Base-by-base conservation (phyloP, 2,113 vertebrate genomes). In the Microtus pennsylvanicus region DNA sequence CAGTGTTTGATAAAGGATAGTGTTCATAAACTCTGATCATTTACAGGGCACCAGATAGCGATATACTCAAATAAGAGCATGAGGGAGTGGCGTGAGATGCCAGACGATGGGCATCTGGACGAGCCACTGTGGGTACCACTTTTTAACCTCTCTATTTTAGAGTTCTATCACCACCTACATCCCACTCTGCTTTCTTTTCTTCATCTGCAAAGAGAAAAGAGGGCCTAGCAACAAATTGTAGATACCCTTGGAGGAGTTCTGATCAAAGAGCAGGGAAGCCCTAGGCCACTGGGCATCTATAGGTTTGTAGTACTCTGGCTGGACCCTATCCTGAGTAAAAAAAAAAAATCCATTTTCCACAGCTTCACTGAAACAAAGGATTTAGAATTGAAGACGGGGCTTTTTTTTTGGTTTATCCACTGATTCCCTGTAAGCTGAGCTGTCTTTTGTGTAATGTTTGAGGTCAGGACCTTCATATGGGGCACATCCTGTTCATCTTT, bases 341-440 rank as follows among this genome's bases (percentile, higher is more conserved):
- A 55, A 55, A 55, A 65, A 67, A 80, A 80, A 42, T n/a, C 86
- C n/a, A 67, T 80, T 94, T 96, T 89, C 81, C 77, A 47, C 77
- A 61, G 12, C 35, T 82, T n/a, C 72, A 75, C 47, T 65, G 70
- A 93, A 94, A 87, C 1, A 70, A 42, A 76, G 17, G 47, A 86
- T 33, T 93, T 38, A 58, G 22, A 35, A 90, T 22, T 89, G 24
- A 94, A 72, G 33, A 52, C 2, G 1, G n/a, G 77, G 24, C 38
- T 63, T 26, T 63, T 30, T 26, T 88, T 80, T 30, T 93, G 9
- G 50, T 88, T 83, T 90, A 85, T 86, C 58, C 24, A 72, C 63
- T 67, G 33, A 69, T 77, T 94, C 26, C 21, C 24, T 61, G 63
- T 52, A 67, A n/a, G 33, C 24, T 14, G 6, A 69, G 52, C 45